Percentiles rank a stretch among this genome's conserved stretches.
phyloP scores from a whole-genome alignment of 2,888 invertebrate species.

The Eupithecia insigniata region DNA sequence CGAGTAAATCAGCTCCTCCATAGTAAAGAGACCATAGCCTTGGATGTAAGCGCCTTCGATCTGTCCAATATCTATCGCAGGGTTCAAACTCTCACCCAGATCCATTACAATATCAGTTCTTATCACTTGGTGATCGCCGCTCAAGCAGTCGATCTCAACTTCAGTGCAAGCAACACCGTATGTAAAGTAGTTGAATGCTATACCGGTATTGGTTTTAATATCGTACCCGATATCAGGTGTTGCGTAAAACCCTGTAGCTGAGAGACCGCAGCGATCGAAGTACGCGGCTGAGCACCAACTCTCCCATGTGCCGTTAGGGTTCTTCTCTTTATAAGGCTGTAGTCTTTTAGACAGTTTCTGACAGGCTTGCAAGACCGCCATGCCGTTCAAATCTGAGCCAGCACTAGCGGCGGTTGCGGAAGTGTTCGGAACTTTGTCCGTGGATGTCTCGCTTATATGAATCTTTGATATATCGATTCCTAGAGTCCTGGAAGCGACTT shows the following conservation, averaged over 20 bases:
- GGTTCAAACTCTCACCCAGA: conserved; percentile 96
- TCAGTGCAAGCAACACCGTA: conserved; percentile 94
- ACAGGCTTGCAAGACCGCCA: conserved; percentile 95
- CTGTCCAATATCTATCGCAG: conserved; percentile 98
- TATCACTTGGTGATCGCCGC: conserved; percentile 95
- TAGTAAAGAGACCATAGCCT: conserved; percentile 95
- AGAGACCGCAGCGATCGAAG: conserved; percentile 89
- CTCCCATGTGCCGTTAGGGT: conserved; percentile 93
- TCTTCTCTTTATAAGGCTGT: conserved; percentile 88
- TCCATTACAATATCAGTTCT: conserved; percentile 98
- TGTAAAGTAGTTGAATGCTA: conserved; percentile 92
- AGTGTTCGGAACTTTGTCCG: conserved; percentile 96
- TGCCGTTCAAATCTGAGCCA: conserved; percentile 95
- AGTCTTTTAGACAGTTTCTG: conserved; percentile 88
- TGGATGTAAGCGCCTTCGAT: conserved; percentile 98
- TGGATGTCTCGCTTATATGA: conserved; percentile 92
- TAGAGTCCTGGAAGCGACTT: conserved; percentile 91
- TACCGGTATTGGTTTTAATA: conserved; percentile 88
- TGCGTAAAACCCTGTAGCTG: conserved; percentile 92
- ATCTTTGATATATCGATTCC: conserved; percentile 89
- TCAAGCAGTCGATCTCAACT: conserved; percentile 96
- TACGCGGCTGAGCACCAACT: conserved; percentile 92
- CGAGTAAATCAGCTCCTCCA: conserved; percentile 95
- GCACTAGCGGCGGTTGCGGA: conserved; percentile 95
- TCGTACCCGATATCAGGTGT: conserved; percentile 90